Base-by-base conservation (phyloP, 2,113 vertebrate genomes). In the Bambusicola thoracicus region DNA sequence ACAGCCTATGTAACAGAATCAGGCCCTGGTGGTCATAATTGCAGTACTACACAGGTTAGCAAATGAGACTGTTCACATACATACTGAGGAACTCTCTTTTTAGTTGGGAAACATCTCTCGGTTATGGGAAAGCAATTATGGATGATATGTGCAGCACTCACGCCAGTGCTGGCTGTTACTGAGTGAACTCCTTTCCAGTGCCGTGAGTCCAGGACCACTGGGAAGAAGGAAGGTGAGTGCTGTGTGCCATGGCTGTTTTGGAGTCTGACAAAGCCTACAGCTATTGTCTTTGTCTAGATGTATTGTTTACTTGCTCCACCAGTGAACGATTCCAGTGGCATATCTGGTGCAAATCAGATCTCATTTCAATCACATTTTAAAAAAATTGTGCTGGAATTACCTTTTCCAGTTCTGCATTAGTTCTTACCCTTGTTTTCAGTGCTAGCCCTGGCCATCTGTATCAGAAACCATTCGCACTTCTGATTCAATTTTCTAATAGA, bases 401-500 rank as follows among this genome's bases (percentile, higher is more conserved):
- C 49, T 91, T 96, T 94, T 83, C 51, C 41, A 78, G 51, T 24
- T 74, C 61, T 59, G 19, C 40, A 5, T 90, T 70, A 78, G 59
- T 63, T 92, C 81, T 87, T 76, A 11, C 68, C 76, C 85, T 76
- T 76, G 30, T 62, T 89, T 86, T 59, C 76, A 89, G 61, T 72
- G 59, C 72, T 85, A 58, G 32, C 87, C 29, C 40, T 55, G 56
- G 32, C 7, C n/a, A 36, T 74, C 72, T 81, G 22, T 91, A 36
- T 82, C 72, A 93, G 82, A 78, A 95, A 90, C 34, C 79, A 34
- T 89, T 95, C 85, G 49, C 79, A 75, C 38, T 89, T 91, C 81
- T 90, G 76, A 82, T 94, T 90, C 73, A 86, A 46, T 95, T 94
- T 95, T 67, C 82, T 92, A 94, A 87, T 20, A 91, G 87, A 94